Conservation (phyloP, 2,888 invertebrate genomes). For the Steinernema hermaphroditum region DNA sequence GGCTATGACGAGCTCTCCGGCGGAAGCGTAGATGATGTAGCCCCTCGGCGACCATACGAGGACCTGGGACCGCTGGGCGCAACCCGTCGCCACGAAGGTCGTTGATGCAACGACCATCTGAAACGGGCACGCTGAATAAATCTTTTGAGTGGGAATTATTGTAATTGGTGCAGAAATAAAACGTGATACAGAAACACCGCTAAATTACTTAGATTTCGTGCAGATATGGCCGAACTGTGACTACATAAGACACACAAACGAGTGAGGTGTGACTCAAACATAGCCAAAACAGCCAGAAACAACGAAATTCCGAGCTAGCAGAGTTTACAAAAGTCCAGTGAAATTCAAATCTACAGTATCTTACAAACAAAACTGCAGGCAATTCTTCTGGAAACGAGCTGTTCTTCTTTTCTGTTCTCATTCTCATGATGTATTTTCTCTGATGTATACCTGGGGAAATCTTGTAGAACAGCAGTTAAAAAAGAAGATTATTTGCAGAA, state of each 20-base stretch:
- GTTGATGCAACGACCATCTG: conserved; percentile 16
- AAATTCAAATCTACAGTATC: no score
- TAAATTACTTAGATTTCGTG: background rate
- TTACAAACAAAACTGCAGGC: no score
- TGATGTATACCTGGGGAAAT: background rate
- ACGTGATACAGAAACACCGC: no score
- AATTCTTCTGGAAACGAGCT: no score
- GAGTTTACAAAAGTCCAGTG: no score
- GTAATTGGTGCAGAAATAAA: no score
- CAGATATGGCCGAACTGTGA: background rate
- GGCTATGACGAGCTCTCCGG: conserved; percentile 13
- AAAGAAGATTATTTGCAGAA: background rate
- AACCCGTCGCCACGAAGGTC: conserved; percentile 15
- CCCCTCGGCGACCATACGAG: conserved; percentile 12
- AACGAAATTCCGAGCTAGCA: background rate
- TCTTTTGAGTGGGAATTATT: no score
- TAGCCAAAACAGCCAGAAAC: background rate
- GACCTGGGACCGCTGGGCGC: conserved; percentile 13
- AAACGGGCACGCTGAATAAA: no score
- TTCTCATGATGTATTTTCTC: no score
- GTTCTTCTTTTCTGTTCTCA: no score
- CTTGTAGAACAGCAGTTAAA: no score
- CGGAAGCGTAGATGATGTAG: conserved; percentile 12
- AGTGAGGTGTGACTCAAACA: background rate
- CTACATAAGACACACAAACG: background rate